These are phyloP conservation scores for Aphodius sticticus DNA, from an alignment of 2,888 invertebrate genomes.

Conservation along the genomic window DNA sequence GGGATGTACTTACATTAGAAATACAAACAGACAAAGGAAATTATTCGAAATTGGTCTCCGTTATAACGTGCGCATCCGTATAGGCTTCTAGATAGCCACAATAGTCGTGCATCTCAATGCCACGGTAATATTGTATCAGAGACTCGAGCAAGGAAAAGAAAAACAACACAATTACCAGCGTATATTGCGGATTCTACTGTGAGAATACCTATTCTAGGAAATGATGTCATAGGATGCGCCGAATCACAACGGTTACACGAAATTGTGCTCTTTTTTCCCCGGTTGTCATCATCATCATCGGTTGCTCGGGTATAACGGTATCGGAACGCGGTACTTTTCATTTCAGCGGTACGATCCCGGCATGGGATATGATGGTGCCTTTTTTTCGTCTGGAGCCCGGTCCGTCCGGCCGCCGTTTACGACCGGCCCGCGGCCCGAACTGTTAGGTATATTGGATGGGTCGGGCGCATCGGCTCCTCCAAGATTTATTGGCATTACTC, in stretches of 20 bases:
- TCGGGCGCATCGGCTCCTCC: slow-evolving; percentile 37
- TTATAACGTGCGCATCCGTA: neutral
- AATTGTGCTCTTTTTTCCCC: neutral
- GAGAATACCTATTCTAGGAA: slow-evolving; percentile 4
- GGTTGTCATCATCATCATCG: neutral
- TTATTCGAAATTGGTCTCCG: neutral
- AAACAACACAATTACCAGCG: neutral
- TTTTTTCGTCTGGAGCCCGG: slow-evolving; percentile 18
- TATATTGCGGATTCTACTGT: neutral
- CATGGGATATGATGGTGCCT: slow-evolving; percentile 14
- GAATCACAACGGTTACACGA: neutral
- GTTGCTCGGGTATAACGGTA: neutral
- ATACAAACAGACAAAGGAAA: neutral
- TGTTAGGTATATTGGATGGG: slow-evolving; percentile 45
- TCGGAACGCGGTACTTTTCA: neutral
- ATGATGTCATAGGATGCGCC: neutral
- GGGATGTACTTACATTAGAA: neutral
- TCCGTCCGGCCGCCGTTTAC: slow-evolving; percentile 8
- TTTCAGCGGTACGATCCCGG: neutral
- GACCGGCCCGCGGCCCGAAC: slow-evolving; percentile 30
- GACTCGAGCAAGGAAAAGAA: neutral
- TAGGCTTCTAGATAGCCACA: neutral
- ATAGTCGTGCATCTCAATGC: neutral
- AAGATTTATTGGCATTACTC: slow-evolving; percentile 56
- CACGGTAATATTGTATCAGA: neutral